Conservation (phyloP, 2,113 vertebrate species). For the Panurus biarmicus region DNA sequence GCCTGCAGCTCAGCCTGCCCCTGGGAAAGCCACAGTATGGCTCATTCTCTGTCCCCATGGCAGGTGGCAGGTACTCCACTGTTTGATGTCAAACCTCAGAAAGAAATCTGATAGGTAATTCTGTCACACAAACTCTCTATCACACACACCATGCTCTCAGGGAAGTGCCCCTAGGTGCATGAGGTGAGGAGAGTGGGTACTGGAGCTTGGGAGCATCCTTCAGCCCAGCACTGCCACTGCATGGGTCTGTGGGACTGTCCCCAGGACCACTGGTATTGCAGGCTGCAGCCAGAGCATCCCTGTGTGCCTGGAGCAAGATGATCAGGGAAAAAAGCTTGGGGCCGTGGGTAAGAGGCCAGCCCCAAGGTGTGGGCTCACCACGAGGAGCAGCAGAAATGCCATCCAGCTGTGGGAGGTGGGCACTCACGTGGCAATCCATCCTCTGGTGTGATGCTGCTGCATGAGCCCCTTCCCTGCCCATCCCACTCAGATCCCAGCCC, state of each 20-base stretch:
- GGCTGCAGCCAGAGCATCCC: not conserved
- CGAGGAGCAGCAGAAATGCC: not conserved
- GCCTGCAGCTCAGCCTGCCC: not conserved
- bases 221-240: not conserved
- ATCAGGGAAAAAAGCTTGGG: not conserved
- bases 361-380: not conserved
- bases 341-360: not conserved
- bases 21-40: not conserved
- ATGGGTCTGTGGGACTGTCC: not conserved
- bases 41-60: not conserved
- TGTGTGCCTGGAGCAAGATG: not conserved
- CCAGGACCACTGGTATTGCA: not conserved
- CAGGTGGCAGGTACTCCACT: not conserved
- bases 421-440: no score
- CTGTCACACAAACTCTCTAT: fast-evolving
- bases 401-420: not conserved
- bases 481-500: not conserved
- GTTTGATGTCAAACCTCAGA: not conserved
- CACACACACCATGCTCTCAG: not conserved
- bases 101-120: not conserved
- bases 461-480: not conserved
- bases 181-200: not conserved
- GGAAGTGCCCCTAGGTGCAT: not conserved
- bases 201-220: not conserved
- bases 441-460: not conserved